Evolutionary conservation across 2,113 vertebrate genomes (phyloP).

Genomic region (Nibea coibor): DNA sequence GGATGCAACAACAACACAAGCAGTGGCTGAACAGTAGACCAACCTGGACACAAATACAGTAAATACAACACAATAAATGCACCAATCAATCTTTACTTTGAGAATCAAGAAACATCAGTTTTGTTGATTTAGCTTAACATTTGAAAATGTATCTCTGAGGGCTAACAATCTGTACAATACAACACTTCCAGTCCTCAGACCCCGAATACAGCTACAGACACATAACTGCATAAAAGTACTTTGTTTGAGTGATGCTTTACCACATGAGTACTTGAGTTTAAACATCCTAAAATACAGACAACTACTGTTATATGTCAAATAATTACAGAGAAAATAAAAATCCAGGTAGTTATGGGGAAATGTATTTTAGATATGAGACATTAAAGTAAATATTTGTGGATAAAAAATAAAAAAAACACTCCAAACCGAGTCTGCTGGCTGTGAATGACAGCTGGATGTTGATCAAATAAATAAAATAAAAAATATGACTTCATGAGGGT

Average conservation of each 20-base stretch:
- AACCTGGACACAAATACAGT: neutral
- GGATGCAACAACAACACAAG: neutral
- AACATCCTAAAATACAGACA: neutral
- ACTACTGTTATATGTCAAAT: neutral
- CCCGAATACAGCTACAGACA: neutral
- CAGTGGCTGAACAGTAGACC: neutral
- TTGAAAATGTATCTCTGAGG: neutral
- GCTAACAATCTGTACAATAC: neutral
- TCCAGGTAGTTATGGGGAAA: neutral
- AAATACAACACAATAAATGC: neutral
- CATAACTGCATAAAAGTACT: neutral
- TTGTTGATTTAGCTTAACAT: neutral
- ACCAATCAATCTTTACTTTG: neutral
- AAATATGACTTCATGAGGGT: neutral
- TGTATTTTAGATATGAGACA: neutral
- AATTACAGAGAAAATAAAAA: neutral
- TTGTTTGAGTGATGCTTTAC: neutral
- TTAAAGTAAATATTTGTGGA: neutral
- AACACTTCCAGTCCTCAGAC: neutral
- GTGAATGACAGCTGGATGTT: neutral
- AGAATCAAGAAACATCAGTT: neutral
- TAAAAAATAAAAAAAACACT: neutral
- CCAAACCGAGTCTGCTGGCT: no score
- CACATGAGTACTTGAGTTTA: neutral
- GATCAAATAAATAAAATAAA: neutral